These are phyloP conservation scores for Baccha elongata DNA, from an alignment of 2,888 invertebrate species.

Conservation along the genomic window DNA sequence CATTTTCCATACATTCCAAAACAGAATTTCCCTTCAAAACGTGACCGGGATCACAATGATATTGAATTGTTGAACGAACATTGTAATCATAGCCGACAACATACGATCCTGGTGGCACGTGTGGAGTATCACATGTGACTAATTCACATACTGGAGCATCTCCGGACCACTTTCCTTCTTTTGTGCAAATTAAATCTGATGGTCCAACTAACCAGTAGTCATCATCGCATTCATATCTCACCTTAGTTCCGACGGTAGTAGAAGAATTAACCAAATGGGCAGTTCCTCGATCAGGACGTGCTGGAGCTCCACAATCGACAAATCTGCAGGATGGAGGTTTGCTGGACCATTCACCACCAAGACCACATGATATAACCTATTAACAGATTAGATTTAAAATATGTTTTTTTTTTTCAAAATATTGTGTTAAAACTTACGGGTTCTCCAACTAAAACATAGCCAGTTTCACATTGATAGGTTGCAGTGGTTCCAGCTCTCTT, in stretches of 20 bases:
- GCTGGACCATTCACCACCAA: conserved; percentile 93
- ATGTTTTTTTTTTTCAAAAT: neutral
- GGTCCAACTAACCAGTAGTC: conserved; percentile 93
- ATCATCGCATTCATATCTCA: conserved; percentile 90
- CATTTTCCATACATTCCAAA: conserved; percentile 88
- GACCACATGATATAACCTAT: conserved; percentile 90
- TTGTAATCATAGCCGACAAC: conserved; percentile 95
- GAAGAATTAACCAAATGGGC: conserved; percentile 89
- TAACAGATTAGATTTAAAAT: neutral
- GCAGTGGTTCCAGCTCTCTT: conserved; percentile 91
- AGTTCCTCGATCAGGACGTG: conserved; percentile 89
- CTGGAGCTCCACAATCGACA: conserved; percentile 93
- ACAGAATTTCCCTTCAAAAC: conserved; percentile 88
- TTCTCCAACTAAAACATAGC: conserved; percentile 92
- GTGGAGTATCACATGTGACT: conserved; percentile 93
- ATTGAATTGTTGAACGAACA: conserved; percentile 93
- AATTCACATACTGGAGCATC: conserved; percentile 93
- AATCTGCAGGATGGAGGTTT: conserved; percentile 92
- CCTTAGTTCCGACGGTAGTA: conserved; percentile 90
- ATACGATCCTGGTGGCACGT: conserved; percentile 92
- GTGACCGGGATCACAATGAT: conserved; percentile 94
- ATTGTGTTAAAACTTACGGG: conserved; percentile 84
- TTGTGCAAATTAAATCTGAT: conserved; percentile 87
- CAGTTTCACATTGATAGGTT: conserved; percentile 90
- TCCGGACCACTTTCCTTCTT: conserved; percentile 94